These are phyloP conservation scores for Paramormyrops hopkinsi DNA, from an alignment of 2,797 vertebrate species.

Conservation along the genomic window DNA sequence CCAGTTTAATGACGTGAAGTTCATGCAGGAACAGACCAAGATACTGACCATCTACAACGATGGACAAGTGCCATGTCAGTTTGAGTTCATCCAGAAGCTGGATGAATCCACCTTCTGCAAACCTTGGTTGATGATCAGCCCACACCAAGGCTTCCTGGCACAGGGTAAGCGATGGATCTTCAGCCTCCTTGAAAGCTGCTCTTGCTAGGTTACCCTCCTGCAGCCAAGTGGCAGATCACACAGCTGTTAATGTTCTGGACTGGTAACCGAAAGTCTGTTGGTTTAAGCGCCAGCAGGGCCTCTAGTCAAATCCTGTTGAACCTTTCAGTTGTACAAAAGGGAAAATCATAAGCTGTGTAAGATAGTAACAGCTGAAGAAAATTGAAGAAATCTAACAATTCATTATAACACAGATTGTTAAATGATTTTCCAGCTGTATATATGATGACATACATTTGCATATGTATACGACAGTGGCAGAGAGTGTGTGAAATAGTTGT, in stretches of 20 bases:
- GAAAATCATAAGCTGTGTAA: not conserved
- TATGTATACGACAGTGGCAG: not conserved
- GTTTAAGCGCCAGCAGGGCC: not conserved
- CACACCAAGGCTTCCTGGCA: constrained; percentile 80
- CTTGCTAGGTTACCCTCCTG: not conserved
- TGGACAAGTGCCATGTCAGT: constrained; percentile 92
- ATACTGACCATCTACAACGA: constrained; percentile 78
- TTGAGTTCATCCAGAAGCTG: constrained; percentile 91
- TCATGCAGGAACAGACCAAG: constrained; percentile 81
- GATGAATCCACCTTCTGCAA: constrained; percentile 83
- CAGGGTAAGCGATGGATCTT: constrained; percentile 64
- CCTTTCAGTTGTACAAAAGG: not conserved
- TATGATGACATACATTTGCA: not conserved
- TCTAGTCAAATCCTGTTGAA: not conserved
- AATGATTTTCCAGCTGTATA: not conserved
- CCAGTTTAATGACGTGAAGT: constrained; percentile 83
- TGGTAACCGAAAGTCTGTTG: not conserved
- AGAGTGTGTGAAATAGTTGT: not conserved
- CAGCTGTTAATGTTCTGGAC: not conserved
- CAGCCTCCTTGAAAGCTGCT: not conserved
- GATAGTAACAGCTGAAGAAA: too few relatives aligned
- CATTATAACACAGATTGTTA: not conserved
- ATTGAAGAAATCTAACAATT: not conserved
- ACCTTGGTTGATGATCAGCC: constrained; percentile 82
- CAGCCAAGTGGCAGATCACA: not conserved